phyloP scores from a whole-genome alignment of 2,888 invertebrate genomes.

The Drosophila nr. perissopoda region DNA sequence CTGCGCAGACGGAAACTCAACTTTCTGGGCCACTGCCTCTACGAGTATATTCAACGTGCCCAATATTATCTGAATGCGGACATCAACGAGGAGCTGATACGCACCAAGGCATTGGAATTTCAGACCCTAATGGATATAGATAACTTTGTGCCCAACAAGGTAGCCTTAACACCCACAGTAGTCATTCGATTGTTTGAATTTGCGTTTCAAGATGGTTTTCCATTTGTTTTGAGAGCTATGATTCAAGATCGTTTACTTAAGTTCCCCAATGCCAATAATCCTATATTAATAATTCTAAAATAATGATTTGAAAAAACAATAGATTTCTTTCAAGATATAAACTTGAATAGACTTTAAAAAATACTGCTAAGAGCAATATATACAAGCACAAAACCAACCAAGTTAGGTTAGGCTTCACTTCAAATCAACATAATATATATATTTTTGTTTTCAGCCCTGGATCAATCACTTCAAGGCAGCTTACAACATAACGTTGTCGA shows the following conservation, averaged over 20 bases:
- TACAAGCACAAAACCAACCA: background rate
- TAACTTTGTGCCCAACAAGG: conserved; percentile 75
- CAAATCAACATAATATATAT: background rate
- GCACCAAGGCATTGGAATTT: conserved; percentile 76
- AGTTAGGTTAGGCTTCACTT: background rate
- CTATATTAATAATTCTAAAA: background rate
- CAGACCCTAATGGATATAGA: conserved; percentile 73
- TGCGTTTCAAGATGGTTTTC: background rate
- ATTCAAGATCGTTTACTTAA: background rate
- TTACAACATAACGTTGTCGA: conserved; percentile 77
- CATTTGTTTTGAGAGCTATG: background rate
- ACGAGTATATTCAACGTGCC: conserved; percentile 81
- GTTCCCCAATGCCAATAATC: background rate
- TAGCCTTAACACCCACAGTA: background rate
- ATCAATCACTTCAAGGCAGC: conserved; percentile 80
- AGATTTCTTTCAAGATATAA: background rate
- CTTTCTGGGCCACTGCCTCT: conserved; percentile 82
- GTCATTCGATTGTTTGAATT: background rate
- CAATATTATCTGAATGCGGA: conserved; percentile 75
- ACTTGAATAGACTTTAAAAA: background rate
- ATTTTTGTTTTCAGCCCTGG: conserved; percentile 58
- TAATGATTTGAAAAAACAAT: background rate
- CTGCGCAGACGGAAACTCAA: conserved; percentile 73
- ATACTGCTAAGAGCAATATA: background rate
- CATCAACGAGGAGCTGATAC: conserved; percentile 77